Conservation (phyloP, 2,797 vertebrate genomes). For the Pachyuromys duprasi region DNA sequence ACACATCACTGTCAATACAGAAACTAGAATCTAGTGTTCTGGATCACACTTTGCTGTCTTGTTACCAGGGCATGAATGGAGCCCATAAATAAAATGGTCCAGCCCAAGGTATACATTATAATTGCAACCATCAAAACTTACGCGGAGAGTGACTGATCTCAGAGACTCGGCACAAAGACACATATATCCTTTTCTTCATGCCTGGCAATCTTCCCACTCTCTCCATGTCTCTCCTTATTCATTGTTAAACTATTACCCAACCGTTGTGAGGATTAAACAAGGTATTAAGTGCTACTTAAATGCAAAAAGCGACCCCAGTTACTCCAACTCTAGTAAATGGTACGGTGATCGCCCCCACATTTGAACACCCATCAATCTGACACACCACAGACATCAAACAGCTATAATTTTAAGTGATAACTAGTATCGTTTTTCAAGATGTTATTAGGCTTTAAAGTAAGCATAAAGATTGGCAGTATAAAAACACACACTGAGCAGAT, state of each 20-base stretch:
- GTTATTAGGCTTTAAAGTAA: conserved; percentile 63
- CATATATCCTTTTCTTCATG: neutral
- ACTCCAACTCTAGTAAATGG: conserved; percentile 25
- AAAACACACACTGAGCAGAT: conserved; percentile 68
- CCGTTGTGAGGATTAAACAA: conserved; percentile 52
- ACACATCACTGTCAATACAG: neutral
- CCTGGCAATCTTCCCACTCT: neutral
- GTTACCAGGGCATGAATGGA: neutral
- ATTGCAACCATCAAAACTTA: neutral
- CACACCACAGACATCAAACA: neutral
- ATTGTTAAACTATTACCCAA: conserved; percentile 1
- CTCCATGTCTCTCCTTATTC: neutral
- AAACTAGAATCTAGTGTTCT: neutral
- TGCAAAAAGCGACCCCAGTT: conserved; percentile 4
- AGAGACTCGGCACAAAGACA: neutral
- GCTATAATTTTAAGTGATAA: conserved; percentile 58
- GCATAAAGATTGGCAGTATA: conserved; percentile 60
- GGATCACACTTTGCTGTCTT: neutral
- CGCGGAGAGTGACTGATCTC: neutral
- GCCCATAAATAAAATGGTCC: neutral
- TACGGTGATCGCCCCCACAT: neutral
- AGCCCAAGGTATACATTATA: neutral
- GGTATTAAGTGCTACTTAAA: conserved; percentile 45
- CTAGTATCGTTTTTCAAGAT: conserved; percentile 34
- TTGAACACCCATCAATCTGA: conserved; percentile 15